Conservation (phyloP, 2,113 vertebrate genomes). For the Tragelaphus scriptus region DNA sequence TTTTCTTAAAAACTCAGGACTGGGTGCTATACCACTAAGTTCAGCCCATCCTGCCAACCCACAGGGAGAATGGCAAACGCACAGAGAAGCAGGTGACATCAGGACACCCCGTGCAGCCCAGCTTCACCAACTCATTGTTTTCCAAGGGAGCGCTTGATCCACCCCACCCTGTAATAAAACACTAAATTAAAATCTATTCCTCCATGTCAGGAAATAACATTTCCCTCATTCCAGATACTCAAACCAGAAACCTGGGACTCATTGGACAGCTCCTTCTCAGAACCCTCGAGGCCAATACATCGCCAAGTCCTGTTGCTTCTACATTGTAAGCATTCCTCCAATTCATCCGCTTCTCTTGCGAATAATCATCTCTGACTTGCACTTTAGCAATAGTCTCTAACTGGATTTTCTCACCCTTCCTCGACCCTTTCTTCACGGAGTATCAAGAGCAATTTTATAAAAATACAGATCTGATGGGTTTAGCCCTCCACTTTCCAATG, state of each 20-base stretch:
- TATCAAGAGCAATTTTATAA: neutral
- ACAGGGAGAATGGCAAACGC: neutral
- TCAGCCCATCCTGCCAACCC: neutral
- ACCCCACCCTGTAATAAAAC: neutral
- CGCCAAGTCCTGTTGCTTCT: neutral
- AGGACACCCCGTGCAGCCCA: neutral
- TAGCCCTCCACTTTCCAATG: neutral
- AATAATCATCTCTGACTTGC: neutral
- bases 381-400: neutral
- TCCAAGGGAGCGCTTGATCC: neutral
- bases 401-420: neutral
- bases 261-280: neutral
- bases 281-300: no score
- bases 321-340: neutral
- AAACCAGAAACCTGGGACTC: neutral
- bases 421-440: neutral
- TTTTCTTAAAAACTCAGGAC: slow-evolving; percentile 38
- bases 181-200: neutral
- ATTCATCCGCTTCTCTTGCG: neutral
- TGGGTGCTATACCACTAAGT: neutral
- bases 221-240: neutral
- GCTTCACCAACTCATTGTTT: neutral
- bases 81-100: neutral
- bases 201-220: neutral
- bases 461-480: neutral